phyloP scores from a whole-genome alignment of 1,140 invertebrate genomes.

The Scaptomyza graminum region DNA sequence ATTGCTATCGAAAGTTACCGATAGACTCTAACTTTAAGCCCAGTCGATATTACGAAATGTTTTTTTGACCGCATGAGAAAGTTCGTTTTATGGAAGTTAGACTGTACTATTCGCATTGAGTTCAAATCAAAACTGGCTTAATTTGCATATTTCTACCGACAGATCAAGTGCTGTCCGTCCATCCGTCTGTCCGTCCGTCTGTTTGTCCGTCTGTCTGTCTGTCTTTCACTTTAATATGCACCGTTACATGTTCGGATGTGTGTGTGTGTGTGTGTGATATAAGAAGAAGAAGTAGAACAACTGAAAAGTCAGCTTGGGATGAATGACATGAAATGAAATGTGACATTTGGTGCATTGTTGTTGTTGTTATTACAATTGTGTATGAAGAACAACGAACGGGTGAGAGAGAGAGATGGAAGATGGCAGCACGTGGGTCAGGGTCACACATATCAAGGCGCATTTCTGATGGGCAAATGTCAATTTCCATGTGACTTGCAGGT shows the following conservation, averaged over 20 bases:
- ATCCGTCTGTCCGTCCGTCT: neutral
- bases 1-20: no score
- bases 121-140: no score
- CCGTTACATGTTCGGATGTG: neutral
- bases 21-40: no score
- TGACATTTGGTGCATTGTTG: neutral
- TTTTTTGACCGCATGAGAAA: no score
- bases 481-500: constrained; percentile 14
- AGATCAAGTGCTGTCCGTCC: neutral
- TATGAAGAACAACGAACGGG: neutral
- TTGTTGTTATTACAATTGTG: neutral
- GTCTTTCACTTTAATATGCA: neutral
- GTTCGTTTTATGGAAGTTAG: no score
- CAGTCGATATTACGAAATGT: no score
- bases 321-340: constrained; percentile 9
- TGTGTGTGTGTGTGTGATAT: neutral
- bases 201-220: neutral
- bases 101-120: no score
- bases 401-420: neutral
- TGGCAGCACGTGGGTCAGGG: constrained; percentile 2
- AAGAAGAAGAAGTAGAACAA: neutral
- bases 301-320: neutral
- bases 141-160: neutral
- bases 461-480: constrained; percentile 33
- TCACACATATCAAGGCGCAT: constrained; percentile 16